Evolutionary conservation across 1,140 invertebrate genomes (phyloP).

Genomic region (Drosophila mayri): DNA sequence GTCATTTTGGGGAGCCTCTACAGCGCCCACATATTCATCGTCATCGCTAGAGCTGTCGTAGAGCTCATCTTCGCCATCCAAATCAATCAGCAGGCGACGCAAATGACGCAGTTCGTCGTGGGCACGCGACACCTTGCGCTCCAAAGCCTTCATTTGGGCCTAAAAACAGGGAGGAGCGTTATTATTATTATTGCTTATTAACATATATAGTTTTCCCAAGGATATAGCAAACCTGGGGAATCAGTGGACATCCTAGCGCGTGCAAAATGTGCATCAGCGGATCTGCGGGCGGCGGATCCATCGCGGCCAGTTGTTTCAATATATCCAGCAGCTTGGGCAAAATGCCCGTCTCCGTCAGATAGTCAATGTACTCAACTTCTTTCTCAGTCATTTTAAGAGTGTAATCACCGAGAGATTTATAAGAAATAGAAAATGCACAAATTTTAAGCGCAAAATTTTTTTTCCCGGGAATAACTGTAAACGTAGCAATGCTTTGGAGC

Average conservation of each 20-base stretch:
- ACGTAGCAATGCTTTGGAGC: not conserved
- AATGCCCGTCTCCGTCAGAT: slow-evolving; percentile 42
- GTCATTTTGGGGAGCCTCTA: not conserved
- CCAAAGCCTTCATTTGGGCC: slow-evolving; percentile 67
- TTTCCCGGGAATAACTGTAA: slow-evolving; percentile 41
- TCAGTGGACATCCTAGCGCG: slow-evolving; percentile 54
- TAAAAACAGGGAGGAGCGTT: not conserved
- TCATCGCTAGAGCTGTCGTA: slow-evolving; percentile 65
- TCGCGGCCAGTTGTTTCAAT: slow-evolving; percentile 42
- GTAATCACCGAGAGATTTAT: not conserved
- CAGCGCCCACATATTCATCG: slow-evolving; percentile 55
- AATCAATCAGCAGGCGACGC: slow-evolving; percentile 50
- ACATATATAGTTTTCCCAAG: not conserved
- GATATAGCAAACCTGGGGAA: slow-evolving; percentile 46
- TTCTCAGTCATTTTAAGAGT: slow-evolving; percentile 37
- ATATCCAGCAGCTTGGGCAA: slow-evolving; percentile 52
- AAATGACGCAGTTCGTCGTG: slow-evolving; percentile 66
- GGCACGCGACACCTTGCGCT: slow-evolving; percentile 60
- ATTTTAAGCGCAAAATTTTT: not conserved
- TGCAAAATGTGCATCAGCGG: slow-evolving; percentile 57
- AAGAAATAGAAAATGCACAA: not conserved
- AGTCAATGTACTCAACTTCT: slow-evolving; percentile 51
- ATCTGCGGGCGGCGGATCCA: slow-evolving; percentile 51
- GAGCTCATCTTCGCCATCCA: slow-evolving; percentile 46
- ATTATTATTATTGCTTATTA: too few species aligned